Percentiles rank a stretch among this genome's conserved stretches.
Conservation (phyloP, 1,140 invertebrate genomes). For the Cyclina sinensis region DNA sequence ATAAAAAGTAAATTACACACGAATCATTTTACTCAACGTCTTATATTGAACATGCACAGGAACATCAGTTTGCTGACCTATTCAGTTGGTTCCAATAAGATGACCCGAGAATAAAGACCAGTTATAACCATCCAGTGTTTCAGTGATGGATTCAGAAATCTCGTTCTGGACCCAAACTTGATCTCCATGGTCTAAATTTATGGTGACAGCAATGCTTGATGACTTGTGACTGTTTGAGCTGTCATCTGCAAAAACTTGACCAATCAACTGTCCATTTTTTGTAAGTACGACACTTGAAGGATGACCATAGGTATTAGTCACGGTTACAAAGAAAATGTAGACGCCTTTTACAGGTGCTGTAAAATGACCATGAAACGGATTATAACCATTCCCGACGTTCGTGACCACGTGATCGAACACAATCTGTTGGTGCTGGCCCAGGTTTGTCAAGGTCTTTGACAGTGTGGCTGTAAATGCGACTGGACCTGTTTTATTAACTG, state of each 20-base stretch:
- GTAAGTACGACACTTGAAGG: background rate
- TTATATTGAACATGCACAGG: no score
- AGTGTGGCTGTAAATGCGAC: conserved; percentile 26
- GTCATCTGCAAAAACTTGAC: background rate
- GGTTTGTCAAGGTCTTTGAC: background rate
- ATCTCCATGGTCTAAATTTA: background rate
- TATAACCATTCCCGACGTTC: conserved; percentile 28
- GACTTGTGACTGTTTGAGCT: background rate
- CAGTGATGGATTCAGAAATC: background rate
- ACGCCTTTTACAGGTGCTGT: background rate
- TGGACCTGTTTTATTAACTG: background rate
- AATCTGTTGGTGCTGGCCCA: conserved; percentile 9
- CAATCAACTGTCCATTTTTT: conserved; percentile 1
- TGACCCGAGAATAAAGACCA: conserved; percentile 28
- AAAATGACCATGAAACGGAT: background rate
- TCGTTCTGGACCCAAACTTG: conserved; percentile 55
- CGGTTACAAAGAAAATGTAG: conserved; percentile 13
- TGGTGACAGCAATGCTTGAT: conserved; percentile 19
- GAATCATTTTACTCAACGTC: no score
- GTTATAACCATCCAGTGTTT: conserved; percentile 7
- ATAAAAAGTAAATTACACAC: no score
- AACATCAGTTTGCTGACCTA: no score
- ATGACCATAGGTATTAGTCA: conserved; percentile 17
- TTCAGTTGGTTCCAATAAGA: background rate
- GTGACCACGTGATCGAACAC: conserved; percentile 37